Evolutionary conservation across 2,797 vertebrate species (phyloP), one percentile per base, ranked within the genome.

Genomic region (Sorex maritimensis): DNA sequence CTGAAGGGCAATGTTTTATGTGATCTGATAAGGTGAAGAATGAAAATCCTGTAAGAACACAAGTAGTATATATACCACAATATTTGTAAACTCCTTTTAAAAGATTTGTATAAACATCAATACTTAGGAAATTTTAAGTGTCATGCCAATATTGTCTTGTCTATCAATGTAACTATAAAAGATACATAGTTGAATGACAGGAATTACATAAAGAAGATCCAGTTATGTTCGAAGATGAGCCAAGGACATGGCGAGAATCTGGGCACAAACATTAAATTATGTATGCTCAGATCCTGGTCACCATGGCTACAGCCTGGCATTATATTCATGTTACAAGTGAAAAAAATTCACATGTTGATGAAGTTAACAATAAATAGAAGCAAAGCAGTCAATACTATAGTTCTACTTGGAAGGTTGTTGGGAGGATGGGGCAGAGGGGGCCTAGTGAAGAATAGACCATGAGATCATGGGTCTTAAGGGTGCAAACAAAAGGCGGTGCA

Each of bases 341-440:
- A 95, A 69, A 95, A 90, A 95, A 87, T 86, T 26, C 26, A 85
- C 58, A 93, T 65, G 28, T 19, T 77, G 19, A 63, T 89, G 44
- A 75, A 17, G 61, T 75, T 82, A 83, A 17, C n/a, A 41, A 26
- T 84, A 84, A 83, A 84, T 44, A 92, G 72, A n/a, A 68, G 28
- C 15, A 68, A 38, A 58, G 81, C 69, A 80, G 46, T 15, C 41
- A 91, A 55, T 88, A 80, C 10, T 94, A 86, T 34, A 85, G 14
- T 82, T 92, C 3, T 68, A 9, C 68, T 92, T 81, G 11, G 41
- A 30, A 65, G 4, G 21, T 67, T 17, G 46, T 82, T 78, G 87
- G 72, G 67, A 9, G 28, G 82, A 67, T 11, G 77, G 13, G 81
- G 38, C 52, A 77, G 72, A 9, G 75, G 15, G 83, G 28, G 52